Evolutionary conservation across 1,140 invertebrate species (phyloP), one percentile per base, ranked within the genome.

Genomic region (Lasioglossum albipes): DNA sequence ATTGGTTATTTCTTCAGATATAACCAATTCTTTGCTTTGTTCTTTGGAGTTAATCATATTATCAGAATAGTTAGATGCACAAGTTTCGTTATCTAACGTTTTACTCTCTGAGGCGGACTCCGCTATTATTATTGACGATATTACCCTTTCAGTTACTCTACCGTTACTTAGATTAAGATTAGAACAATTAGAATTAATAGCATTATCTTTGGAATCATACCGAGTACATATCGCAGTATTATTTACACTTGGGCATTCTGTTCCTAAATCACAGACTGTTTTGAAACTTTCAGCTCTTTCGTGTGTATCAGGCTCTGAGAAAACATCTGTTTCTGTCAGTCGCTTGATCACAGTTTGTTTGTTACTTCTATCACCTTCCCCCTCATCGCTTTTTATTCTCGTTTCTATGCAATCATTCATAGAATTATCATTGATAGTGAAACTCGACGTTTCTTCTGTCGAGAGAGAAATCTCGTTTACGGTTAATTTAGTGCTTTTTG

Each of bases 211-310:
- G 71, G 78, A 84, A 75, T 78, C 36, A 49, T 61, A 67, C 66
- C 69, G 71, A n/a, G 66, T 59, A 81, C 62, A 77, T 74, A 75
- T 83, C 42, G 62, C 41, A n/a, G 52, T 72, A 84, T 27, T 86
- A 83, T 87, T 83, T 86, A 86, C 81, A 87, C 22, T 77, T 54
- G 81, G 80, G 45, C 57, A 62, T 75, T 87, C 75, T 72, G 84
- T 67, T 81, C 73, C 77, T 86, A 80, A 77, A 87, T 87, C 84
- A 87, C 85, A 87, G 82, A 78, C 83, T 81, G 84, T 86, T 74
- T 69, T 78, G 27, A 83, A 86, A 84, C 78, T 86, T 86, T 86
- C 82, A 84, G 41, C 59, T 76, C 52, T 81, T 75, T 84, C 65
- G 61, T n/a, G 36, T 57, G 61, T 42, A 72, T 86, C 84, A 77